These are phyloP conservation scores for Macrobrachium rosenbergii DNA, from an alignment of 1,140 invertebrate genomes.

Conservation along the genomic window DNA sequence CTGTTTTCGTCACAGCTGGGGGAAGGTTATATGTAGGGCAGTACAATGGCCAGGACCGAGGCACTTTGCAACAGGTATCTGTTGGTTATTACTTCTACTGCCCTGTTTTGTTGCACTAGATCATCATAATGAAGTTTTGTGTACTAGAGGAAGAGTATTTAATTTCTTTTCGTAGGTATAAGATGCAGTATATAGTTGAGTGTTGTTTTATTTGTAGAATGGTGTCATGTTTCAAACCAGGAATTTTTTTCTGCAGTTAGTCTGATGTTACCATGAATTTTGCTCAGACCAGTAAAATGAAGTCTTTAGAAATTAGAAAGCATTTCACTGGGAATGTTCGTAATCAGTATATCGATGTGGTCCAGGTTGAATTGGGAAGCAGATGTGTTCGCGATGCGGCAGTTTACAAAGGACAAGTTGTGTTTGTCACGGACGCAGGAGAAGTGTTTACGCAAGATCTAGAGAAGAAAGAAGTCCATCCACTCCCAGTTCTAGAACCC, in stretches of 20 bases:
- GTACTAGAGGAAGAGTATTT: too few relatives aligned
- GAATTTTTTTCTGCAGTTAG: too few relatives aligned
- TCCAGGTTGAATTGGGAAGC: slow-evolving; percentile 49
- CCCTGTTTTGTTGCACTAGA: too few relatives aligned
- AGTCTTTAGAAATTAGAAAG: background rate
- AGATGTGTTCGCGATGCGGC: slow-evolving; percentile 51
- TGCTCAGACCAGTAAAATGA: too few relatives aligned
- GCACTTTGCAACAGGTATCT: slow-evolving; percentile 45
- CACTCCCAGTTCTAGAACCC: slow-evolving; percentile 48
- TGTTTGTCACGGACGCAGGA: slow-evolving; percentile 54
- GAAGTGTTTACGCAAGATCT: slow-evolving; percentile 47
- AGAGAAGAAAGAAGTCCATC: slow-evolving; percentile 25
- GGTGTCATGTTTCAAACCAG: too few relatives aligned
- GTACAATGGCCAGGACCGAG: slow-evolving; percentile 42
- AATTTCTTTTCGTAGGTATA: too few relatives aligned
- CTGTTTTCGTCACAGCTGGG: slow-evolving; percentile 56
- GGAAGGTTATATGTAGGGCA: slow-evolving; percentile 50
- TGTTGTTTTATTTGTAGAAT: too few relatives aligned
- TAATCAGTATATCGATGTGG: slow-evolving; percentile 3
- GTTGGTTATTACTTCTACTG: too few relatives aligned
- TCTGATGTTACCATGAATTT: too few relatives aligned
- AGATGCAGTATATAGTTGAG: too few relatives aligned
- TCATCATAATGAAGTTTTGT: background rate
- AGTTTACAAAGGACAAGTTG: slow-evolving; percentile 49
- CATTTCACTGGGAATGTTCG: background rate